Conservation (phyloP, 2,888 invertebrate genomes). For the Sarcophaga carnaria region DNA sequence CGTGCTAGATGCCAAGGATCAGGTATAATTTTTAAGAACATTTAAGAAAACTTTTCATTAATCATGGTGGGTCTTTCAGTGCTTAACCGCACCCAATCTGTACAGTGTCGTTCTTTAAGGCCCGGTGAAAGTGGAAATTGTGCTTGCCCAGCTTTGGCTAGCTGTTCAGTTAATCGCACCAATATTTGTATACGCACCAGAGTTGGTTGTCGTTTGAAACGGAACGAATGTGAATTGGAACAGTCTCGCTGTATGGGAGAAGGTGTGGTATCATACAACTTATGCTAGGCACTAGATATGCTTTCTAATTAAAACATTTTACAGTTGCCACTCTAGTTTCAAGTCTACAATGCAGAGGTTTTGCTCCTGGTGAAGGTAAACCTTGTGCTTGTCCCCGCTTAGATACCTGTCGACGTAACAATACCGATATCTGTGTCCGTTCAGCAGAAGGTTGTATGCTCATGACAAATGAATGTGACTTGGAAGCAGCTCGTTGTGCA, state of each 20-base stretch:
- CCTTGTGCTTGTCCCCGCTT: constrained; percentile 43
- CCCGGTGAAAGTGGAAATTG: constrained; percentile 37
- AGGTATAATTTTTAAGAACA: neutral
- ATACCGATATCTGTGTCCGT: constrained; percentile 26
- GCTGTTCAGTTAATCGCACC: constrained; percentile 43
- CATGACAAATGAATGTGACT: constrained; percentile 42
- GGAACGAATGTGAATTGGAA: constrained; percentile 48
- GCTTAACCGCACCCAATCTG: neutral
- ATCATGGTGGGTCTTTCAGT: neutral
- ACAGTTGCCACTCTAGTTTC: neutral
- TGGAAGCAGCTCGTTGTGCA: constrained; percentile 41
- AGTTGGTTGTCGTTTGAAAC: constrained; percentile 36
- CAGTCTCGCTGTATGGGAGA: constrained; percentile 31
- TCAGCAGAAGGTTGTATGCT: constrained; percentile 10
- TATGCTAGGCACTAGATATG: no score
- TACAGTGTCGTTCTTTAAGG: constrained; percentile 34
- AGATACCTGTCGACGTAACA: constrained; percentile 9
- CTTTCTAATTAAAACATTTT: no score
- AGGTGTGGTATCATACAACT: neutral
- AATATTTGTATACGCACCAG: constrained; percentile 39
- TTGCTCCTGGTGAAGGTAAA: constrained; percentile 21
- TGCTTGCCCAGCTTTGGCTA: constrained; percentile 14
- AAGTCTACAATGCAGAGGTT: constrained; percentile 27
- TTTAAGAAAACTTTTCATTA: no score
- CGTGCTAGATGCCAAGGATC: constrained; percentile 14